phyloP scores from a whole-genome alignment of 2,888 invertebrate genomes.

The Stenodema calcarata region DNA sequence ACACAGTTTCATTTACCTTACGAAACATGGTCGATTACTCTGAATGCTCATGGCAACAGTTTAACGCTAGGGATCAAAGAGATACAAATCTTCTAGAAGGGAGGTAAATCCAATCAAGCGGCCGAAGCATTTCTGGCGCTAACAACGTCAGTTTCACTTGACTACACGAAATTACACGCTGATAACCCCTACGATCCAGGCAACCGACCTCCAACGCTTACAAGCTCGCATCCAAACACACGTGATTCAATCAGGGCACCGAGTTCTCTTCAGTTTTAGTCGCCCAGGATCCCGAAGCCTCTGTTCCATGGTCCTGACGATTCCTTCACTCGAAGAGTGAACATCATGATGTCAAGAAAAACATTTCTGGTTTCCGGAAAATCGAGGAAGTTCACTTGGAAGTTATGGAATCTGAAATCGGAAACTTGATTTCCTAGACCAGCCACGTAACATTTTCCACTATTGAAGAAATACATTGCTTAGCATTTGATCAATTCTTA shows the following conservation, averaged over 20 bases:
- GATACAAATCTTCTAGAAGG: not conserved
- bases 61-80: conserved; percentile 34
- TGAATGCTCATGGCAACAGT: conserved; percentile 14
- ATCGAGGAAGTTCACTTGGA: no score
- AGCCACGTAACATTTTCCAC: no score
- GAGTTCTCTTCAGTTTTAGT: not conserved
- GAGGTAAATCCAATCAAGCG: conserved; percentile 31
- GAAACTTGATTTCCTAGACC: no score
- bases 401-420: no score
- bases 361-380: no score
- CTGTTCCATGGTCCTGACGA: not conserved
- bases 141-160: conserved; percentile 49
- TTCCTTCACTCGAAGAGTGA: no score
- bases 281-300: not conserved
- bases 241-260: conserved; percentile 30
- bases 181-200: not conserved
- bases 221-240: not conserved
- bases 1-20: no score
- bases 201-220: not conserved
- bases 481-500: no score
- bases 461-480: no score
- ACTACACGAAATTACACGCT: conserved; percentile 42
- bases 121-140: conserved; percentile 14
- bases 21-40: not conserved
- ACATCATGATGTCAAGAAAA: no score